Conservation (phyloP, 2,113 vertebrate species). For the Ictidomys tridecemlineatus region DNA sequence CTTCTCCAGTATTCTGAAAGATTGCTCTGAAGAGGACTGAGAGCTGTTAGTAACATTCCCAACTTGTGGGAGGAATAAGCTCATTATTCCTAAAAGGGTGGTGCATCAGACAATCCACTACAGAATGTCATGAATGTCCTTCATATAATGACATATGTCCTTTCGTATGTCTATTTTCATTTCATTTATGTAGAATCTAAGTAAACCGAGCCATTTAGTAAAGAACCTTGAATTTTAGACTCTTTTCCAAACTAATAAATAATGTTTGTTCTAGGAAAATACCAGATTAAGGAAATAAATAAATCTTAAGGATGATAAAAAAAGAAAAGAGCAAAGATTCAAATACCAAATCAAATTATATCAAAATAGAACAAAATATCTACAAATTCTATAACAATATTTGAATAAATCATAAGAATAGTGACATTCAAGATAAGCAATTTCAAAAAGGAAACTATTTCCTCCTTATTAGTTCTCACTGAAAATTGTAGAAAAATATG, state of each 20-base stretch:
- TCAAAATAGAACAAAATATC: not conserved
- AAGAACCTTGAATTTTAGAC: not conserved
- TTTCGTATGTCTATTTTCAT: not conserved
- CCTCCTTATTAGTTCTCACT: not conserved
- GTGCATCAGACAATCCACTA: not conserved
- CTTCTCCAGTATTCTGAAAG: not conserved
- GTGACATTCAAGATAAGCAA: not conserved
- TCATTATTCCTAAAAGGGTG: not conserved
- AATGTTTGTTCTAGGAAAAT: not conserved
- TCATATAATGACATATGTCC: not conserved
- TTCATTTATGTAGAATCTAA: constrained; percentile 11
- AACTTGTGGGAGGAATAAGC: not conserved
- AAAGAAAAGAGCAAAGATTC: not conserved
- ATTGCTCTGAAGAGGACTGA: not conserved
- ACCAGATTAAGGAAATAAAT: not conserved
- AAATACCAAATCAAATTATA: not conserved
- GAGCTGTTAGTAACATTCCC: not conserved
- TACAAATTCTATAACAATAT: not conserved
- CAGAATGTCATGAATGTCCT: not conserved
- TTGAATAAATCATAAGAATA: not conserved
- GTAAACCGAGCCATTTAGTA: not conserved
- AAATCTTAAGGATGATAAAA: not conserved
- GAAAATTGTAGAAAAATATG: not conserved
- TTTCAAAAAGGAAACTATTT: not conserved
- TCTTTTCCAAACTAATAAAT: not conserved